Percentiles rank a stretch among this genome's conserved stretches.
Evolutionary conservation across 2,113 vertebrate species (phyloP).

Genomic region (Gymnarchus niloticus): DNA sequence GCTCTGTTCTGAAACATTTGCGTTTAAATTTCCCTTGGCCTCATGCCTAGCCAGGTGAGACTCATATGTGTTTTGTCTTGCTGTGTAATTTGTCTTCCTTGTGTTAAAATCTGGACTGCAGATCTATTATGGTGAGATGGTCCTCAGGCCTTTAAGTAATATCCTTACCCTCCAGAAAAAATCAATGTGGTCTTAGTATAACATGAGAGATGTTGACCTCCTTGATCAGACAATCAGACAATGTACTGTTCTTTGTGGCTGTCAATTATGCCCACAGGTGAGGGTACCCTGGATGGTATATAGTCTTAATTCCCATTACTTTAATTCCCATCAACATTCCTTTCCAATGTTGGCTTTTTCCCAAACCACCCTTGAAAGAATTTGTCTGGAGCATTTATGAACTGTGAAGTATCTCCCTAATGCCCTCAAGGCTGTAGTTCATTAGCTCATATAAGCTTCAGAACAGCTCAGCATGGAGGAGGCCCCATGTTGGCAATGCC

Average conservation of each 20-base stretch:
- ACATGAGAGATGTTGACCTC: not conserved
- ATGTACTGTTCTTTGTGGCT: not conserved
- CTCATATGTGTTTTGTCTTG: not conserved
- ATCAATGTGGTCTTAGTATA: not conserved
- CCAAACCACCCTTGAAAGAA: not conserved
- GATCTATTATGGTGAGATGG: not conserved
- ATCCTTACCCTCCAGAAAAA: not conserved
- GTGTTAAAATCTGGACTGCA: not conserved
- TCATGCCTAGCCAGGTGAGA: not conserved
- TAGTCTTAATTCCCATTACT: not conserved
- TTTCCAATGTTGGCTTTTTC: not conserved
- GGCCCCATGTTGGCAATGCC: not conserved
- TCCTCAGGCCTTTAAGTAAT: not conserved
- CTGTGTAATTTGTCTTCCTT: not conserved
- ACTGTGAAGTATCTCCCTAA: not conserved
- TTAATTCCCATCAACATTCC: too few relatives aligned
- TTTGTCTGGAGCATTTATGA: too few relatives aligned
- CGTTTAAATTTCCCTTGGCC: not conserved
- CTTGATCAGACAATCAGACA: not conserved
- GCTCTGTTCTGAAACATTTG: not conserved
- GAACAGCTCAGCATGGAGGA: not conserved
- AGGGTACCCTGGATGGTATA: not conserved
- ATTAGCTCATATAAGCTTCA: not conserved
- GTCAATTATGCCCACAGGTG: not conserved
- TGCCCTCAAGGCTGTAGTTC: not conserved